Evolutionary conservation across 2,888 invertebrate genomes (phyloP), one percentile per base, ranked within the genome.

Genomic region (Mythimna ferrago): DNA sequence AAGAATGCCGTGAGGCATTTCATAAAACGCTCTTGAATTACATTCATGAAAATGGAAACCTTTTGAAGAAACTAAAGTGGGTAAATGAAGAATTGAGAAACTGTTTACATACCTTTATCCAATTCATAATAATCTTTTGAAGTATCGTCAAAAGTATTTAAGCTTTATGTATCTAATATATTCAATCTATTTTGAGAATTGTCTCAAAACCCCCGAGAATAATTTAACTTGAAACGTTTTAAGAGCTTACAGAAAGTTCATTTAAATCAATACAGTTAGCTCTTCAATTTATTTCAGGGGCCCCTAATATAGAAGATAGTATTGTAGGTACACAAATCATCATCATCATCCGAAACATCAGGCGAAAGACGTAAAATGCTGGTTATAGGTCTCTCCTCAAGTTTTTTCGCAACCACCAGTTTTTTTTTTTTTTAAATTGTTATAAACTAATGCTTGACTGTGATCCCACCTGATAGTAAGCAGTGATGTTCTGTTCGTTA

Each of bases 251-350:
- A 62, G 53, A 76, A 61, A 68, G 26, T 65, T 61, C 11, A 7
- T 64, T 67, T 41, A 48, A 57, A 77, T 64, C 48, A 32, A 76
- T 66, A 76, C 56, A 56, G 10, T 56, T 64, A 56, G 66, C 66
- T 64, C 63, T 60, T 66, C 3, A 58, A 63, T 63, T 74, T 60
- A 51, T 48, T 57, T 57, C 32, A 70, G 51, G 51, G 1, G 51
- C 6, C 19, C 4, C 5, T 48, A 48, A 19, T 4, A 19, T 19
- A 48, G 48, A 48, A 16, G 48, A 48, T 19, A 48, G 0, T 19
- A 48, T 16, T 26, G 26, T 26, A 26, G 26, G 16, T 14, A 51
- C 51, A 4, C 19, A 6, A 4, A 44, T 44, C 14, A 53, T 53
- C n/a, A 53, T n/a, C n/a, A 32, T 32, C 32, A 32, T n/a, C 32